Percentiles rank a stretch among this genome's conserved stretches.
Conservation (phyloP, 1,140 invertebrate species). For the Condylostylus longicornis region DNA sequence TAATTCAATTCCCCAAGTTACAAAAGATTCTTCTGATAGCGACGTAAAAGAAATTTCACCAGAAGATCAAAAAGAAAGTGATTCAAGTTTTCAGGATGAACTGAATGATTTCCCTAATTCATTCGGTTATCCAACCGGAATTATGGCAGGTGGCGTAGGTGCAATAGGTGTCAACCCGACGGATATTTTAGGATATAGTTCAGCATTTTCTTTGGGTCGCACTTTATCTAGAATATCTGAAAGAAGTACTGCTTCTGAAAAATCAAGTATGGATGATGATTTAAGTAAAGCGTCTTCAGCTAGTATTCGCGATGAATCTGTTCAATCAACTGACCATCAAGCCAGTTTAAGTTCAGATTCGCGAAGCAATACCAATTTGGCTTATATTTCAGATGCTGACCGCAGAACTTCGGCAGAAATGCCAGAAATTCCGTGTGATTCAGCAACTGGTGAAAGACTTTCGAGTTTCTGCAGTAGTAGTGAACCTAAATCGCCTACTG, state of each 20-base stretch:
- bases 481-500: conserved; percentile 34
- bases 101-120: conserved; percentile 53
- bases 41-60: conserved; percentile 26
- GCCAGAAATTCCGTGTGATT: conserved; percentile 63
- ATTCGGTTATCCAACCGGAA: conserved; percentile 52
- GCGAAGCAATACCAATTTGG: conserved; percentile 47
- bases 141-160: conserved; percentile 36
- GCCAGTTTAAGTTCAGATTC: conserved; percentile 72
- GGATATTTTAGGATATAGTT: conserved; percentile 50
- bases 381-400: conserved; percentile 59
- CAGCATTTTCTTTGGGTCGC: conserved; percentile 50
- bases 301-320: conserved; percentile 66
- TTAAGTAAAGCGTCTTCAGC: conserved; percentile 70
- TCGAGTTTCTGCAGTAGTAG: conserved; percentile 31
- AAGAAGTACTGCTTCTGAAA: conserved; percentile 70
- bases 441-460: conserved; percentile 31
- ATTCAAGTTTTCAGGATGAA: conserved; percentile 54
- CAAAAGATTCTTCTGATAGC: conserved; percentile 32
- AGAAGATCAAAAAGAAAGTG: conserved; percentile 29
- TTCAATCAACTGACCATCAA: conserved; percentile 67
- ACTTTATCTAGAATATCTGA: conserved; percentile 75
- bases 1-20: conserved; percentile 16
- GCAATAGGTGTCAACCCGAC: conserved; percentile 39
- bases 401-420: conserved; percentile 63
- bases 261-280: conserved; percentile 62